phyloP scores from a whole-genome alignment of 2,113 vertebrate species.

The Eudorcas thomsonii region DNA sequence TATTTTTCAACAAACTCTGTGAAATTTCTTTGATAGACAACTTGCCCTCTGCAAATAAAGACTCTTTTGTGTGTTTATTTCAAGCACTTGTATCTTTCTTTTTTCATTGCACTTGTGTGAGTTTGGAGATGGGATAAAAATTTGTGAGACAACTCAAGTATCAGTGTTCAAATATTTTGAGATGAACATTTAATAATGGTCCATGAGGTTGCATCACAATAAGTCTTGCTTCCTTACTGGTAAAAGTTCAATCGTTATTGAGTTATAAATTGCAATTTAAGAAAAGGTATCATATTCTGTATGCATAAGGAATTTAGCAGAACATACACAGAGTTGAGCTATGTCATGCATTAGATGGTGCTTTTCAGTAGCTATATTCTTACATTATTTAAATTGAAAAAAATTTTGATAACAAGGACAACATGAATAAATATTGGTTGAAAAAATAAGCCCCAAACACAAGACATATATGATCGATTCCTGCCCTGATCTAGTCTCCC shows the following conservation, averaged over 20 bases:
- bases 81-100: not conserved
- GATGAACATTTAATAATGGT: not conserved
- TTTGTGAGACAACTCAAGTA: not conserved
- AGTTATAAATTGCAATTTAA: not conserved
- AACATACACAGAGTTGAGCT: not conserved
- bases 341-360: not conserved
- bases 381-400: not conserved
- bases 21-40: not conserved
- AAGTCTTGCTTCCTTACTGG: not conserved
- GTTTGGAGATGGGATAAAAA: not conserved
- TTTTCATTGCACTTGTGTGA: not conserved
- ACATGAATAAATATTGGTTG: not conserved
- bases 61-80: not conserved
- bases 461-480: not conserved
- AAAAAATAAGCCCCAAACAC: not conserved
- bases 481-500: not conserved
- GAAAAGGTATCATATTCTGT: not conserved
- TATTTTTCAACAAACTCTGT: not conserved
- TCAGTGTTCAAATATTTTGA: not conserved
- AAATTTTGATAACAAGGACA: not conserved
- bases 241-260: not conserved
- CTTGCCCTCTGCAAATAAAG: not conserved
- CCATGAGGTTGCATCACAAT: not conserved
- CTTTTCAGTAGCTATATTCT: not conserved
- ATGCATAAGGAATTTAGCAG: not conserved